Evolutionary conservation across 2,888 invertebrate genomes (phyloP), one percentile per base, ranked within the genome.

Genomic region (Melanchra persicariae): DNA sequence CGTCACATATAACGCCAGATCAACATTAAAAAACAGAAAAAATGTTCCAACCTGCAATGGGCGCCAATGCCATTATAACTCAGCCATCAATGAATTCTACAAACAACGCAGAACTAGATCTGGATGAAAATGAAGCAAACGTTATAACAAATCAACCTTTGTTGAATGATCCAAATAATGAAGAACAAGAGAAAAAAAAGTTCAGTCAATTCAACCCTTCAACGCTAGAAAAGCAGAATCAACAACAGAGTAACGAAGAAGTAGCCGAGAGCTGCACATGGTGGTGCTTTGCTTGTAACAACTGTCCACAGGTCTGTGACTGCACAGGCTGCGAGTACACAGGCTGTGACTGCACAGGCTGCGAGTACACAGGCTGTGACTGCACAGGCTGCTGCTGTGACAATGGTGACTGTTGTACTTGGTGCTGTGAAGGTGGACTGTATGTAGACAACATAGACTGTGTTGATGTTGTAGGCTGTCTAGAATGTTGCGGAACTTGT

Each of bases 91-190:
- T 30, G 5, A 30, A 30, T 30, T 30, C 30, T 30, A 30, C 30
- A 30, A 30, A 30, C 30, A 30, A 30, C 3, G 5, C 30, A 30
- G 30, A 30, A 30, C 30, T 5, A 30, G 5, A 30, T 30, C 30
- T 5, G 30, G 30, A 15, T 40, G 49, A n/a, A 40, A 58, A 58
- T n/a, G 62, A 30, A 5, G 15, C 24, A 51, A 12, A 64, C 0
- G 61, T 77, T n/a, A 67, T 79, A 45, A 81, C 79, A 49, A 54
- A 52, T 24, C 79, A 79, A 52, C 79, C 79, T 2, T 7, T 47
- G 8, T n/a, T 61, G 15, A 61, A 54, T 3, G 22, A 54, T 10
- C 40, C 8, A 2, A 43, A 17, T n/a, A 37, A 60, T 0, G 72
- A 52, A 40, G 67, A 72, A 24, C 2, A 30, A 15, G 2, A 75